A percentile compares a stretch with the other conserved stretches of the same genome.
These are phyloP conservation scores for Eptatretus atami DNA, from an alignment of 2,797 vertebrate genomes.

Conservation along the genomic window DNA sequence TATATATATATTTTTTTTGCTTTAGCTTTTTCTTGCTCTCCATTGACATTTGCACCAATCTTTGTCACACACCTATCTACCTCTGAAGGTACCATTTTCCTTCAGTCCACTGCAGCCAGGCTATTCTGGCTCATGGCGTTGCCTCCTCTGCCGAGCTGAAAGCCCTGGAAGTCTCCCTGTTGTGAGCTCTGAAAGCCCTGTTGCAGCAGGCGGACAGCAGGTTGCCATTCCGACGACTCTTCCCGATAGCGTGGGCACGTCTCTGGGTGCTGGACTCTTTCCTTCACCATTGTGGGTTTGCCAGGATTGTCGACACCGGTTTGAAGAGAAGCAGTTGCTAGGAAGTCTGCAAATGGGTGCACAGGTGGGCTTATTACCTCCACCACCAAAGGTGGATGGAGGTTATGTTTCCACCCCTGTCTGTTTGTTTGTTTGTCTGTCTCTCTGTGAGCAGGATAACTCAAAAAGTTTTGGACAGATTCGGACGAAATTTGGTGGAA, in stretches of 20 bases:
- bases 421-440: too few relatives aligned
- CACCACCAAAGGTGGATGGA: too few relatives aligned
- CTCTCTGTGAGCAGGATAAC: too few relatives aligned
- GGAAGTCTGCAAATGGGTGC: neutral
- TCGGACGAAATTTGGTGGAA: too few relatives aligned
- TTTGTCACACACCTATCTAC: too few relatives aligned
- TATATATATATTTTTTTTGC: too few relatives aligned
- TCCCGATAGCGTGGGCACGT: neutral
- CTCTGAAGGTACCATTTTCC: neutral
- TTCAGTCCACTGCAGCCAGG: neutral
- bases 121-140: neutral
- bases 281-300: constrained; percentile 54
- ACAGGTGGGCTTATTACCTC: neutral
- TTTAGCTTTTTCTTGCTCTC: too few relatives aligned
- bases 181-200: neutral
- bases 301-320: constrained; percentile 57
- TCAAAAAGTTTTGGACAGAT: too few relatives aligned
- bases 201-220: neutral
- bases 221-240: neutral
- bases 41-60: too few relatives aligned
- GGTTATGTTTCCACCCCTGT: too few relatives aligned
- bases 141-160: neutral
- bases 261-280: neutral
- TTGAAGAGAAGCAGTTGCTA: constrained; percentile 47
- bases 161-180: neutral